These are phyloP conservation scores for Orthonevra nobilis DNA, from an alignment of 2,888 invertebrate species.

Conservation along the genomic window DNA sequence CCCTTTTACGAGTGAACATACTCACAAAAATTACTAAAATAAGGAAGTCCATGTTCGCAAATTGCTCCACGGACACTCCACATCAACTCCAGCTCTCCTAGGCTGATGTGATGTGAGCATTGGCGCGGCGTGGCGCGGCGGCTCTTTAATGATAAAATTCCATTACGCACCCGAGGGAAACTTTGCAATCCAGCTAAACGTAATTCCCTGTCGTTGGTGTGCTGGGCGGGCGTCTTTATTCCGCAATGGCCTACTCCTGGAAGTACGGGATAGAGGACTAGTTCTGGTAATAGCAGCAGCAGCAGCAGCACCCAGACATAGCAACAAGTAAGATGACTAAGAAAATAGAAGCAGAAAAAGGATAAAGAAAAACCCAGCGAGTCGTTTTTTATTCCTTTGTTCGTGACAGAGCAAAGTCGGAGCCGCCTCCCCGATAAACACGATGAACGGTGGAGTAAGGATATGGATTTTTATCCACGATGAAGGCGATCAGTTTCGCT, in stretches of 20 bases:
- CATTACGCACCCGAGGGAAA: conserved; percentile 62
- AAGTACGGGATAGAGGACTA: not conserved
- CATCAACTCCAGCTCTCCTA: not conserved
- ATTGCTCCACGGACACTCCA: conserved; percentile 56
- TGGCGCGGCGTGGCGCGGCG: no score
- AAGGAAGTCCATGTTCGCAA: conserved; percentile 58
- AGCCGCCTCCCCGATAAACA: conserved; percentile 34
- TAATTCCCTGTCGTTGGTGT: conserved; percentile 6
- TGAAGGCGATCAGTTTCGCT: conserved; percentile 12
- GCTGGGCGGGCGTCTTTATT: no score
- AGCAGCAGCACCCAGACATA: conserved; percentile 53
- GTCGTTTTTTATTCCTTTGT: conserved; percentile 8
- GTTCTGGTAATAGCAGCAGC: no score
- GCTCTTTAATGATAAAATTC: conserved; percentile 59
- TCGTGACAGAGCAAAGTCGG: not conserved
- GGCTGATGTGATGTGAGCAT: conserved; percentile 6
- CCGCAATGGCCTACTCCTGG: not conserved
- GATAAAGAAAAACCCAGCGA: no score
- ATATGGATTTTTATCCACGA: conserved; percentile 13
- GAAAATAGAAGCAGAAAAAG: conserved; percentile 23
- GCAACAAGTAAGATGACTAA: conserved; percentile 66
- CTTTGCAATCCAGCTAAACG: conserved; percentile 30
- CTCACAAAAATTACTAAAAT: conserved; percentile 9
- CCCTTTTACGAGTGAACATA: not conserved
- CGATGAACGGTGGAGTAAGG: conserved; percentile 8